A percentile compares a stretch with the other conserved stretches of the same genome.
These are phyloP conservation scores for Thymelicus lineola DNA, from an alignment of 2,888 invertebrate species.

Conservation along the genomic window DNA sequence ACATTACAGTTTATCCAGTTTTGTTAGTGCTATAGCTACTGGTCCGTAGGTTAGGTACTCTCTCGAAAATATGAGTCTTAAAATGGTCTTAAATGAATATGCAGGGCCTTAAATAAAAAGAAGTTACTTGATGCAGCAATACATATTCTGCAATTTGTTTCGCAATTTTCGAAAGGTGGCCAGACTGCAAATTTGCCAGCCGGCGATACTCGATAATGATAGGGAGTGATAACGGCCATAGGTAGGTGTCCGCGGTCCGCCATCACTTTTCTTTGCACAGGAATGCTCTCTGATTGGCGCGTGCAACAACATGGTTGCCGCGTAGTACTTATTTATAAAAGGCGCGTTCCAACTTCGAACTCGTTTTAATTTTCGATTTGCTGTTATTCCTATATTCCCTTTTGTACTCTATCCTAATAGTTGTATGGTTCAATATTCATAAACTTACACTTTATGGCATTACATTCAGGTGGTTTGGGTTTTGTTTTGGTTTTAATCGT, in stretches of 20 bases:
- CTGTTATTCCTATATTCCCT: constrained; percentile 40
- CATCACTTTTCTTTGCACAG: constrained; percentile 60
- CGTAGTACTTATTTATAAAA: constrained; percentile 54
- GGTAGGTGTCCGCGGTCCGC: constrained; percentile 69
- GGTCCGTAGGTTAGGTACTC: too few relatives aligned
- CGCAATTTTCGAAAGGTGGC: constrained; percentile 33
- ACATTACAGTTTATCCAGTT: too few relatives aligned
- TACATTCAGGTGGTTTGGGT: neutral
- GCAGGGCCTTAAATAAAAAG: too few relatives aligned
- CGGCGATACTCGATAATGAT: constrained; percentile 63
- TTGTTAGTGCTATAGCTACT: too few relatives aligned
- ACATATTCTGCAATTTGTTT: constrained; percentile 13
- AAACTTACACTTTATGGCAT: neutral
- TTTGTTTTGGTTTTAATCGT: constrained; percentile 25
- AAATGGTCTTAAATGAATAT: too few relatives aligned
- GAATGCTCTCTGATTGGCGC: constrained; percentile 70
- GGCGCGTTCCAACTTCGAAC: constrained; percentile 48
- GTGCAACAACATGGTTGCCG: constrained; percentile 73
- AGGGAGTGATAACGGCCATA: constrained; percentile 64
- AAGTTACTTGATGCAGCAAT: neutral
- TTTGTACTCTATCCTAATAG: constrained; percentile 30
- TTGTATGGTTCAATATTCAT: constrained; percentile 17
- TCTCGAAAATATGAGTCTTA: too few relatives aligned
- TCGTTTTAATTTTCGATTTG: constrained; percentile 47
- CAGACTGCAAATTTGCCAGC: constrained; percentile 43